phyloP scores from a whole-genome alignment of 2,113 vertebrate genomes.

The Forbesichthys agassizii region DNA sequence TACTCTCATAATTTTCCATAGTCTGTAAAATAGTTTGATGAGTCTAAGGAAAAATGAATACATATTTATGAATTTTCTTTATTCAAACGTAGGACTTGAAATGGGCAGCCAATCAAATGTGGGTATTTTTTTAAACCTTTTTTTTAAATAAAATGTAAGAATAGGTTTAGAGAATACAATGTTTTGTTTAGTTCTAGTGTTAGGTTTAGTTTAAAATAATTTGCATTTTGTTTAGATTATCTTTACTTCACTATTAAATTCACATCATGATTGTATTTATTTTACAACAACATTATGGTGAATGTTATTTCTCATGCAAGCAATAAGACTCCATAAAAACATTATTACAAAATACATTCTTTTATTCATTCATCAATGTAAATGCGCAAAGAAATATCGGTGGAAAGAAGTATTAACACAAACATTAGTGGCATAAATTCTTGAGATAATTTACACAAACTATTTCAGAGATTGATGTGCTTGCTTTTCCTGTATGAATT shows the following conservation, averaged over 20 bases:
- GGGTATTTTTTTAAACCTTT: background rate
- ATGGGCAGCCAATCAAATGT: slow-evolving; percentile 19
- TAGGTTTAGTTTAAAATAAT: no score
- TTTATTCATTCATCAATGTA: slow-evolving; percentile 76
- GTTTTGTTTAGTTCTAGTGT: no score
- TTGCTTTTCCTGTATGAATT: slow-evolving; percentile 17
- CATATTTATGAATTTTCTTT: slow-evolving; percentile 36
- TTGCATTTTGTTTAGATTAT: no score
- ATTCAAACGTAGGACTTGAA: background rate
- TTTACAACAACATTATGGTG: no score
- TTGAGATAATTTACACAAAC: slow-evolving; percentile 65
- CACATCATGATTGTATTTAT: no score
- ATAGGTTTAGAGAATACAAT: no score
- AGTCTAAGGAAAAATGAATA: slow-evolving; percentile 39
- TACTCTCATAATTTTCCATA: slow-evolving; percentile 42
- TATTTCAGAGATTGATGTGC: slow-evolving; percentile 31
- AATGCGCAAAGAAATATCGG: slow-evolving; percentile 65
- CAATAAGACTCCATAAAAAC: slow-evolving; percentile 30
- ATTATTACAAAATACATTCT: slow-evolving; percentile 81
- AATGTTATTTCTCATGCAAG: background rate
- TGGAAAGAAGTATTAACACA: slow-evolving; percentile 59
- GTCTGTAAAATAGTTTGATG: slow-evolving; percentile 53
- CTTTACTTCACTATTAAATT: no score
- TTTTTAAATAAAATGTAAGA: background rate
- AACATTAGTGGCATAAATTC: slow-evolving; percentile 60